Conservation (phyloP, 2,888 invertebrate genomes). For the Drosophila paranaensis region DNA sequence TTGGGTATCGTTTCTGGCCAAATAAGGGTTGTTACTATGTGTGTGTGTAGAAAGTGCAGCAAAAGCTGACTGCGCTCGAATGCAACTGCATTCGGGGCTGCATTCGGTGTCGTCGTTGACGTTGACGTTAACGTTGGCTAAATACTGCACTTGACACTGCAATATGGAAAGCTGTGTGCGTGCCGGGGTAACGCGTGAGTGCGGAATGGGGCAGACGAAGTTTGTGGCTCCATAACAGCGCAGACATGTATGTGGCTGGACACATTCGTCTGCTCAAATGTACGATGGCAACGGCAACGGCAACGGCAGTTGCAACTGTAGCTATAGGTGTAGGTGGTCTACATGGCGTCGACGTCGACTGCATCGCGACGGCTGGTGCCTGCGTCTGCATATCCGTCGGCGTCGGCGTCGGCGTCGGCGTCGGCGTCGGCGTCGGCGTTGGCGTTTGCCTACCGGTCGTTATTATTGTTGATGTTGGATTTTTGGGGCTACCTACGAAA, state of each 20-base stretch:
- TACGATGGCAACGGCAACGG: slow-evolving; percentile 32
- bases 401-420: slow-evolving; percentile 1
- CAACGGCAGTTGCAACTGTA: no score
- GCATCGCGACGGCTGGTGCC: slow-evolving; percentile 3
- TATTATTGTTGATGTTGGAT: not conserved
- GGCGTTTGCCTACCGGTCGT: not conserved
- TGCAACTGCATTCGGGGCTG: slow-evolving; percentile 27
- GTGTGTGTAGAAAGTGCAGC: slow-evolving; percentile 58
- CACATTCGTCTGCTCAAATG: slow-evolving; percentile 31
- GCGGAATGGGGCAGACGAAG: slow-evolving; percentile 65
- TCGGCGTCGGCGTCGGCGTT: not conserved
- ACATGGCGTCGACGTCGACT: slow-evolving; percentile 4
- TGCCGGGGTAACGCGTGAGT: slow-evolving; percentile 14
- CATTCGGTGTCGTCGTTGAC: slow-evolving; percentile 20
- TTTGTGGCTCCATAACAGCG: slow-evolving; percentile 42
- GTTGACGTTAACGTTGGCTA: slow-evolving; percentile 18
- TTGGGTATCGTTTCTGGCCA: slow-evolving; percentile 39
- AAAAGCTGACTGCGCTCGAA: slow-evolving; percentile 40
- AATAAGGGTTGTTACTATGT: slow-evolving; percentile 71
- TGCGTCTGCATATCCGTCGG: not conserved
- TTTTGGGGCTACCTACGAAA: not conserved
- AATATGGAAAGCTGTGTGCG: slow-evolving; percentile 1
- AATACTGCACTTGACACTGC: slow-evolving; percentile 60
- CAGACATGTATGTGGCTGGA: slow-evolving; percentile 22
- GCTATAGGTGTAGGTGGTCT: slow-evolving; percentile 27